phyloP scores from a whole-genome alignment of 2,797 vertebrate genomes.

The Labroides dimidiatus region DNA sequence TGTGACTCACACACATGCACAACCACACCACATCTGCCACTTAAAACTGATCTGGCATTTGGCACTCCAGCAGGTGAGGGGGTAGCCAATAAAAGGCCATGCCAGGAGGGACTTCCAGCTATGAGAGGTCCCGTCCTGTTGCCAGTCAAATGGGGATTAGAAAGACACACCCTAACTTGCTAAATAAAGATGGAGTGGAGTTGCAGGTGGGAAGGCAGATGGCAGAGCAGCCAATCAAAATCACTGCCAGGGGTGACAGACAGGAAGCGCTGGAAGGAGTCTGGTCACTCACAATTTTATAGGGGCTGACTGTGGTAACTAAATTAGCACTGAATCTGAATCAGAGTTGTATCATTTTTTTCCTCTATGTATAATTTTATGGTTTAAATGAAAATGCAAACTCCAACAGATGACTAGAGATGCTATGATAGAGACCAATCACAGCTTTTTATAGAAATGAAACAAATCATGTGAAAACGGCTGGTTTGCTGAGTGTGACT shows the following conservation, averaged over 20 bases:
- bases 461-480: too few relatives aligned
- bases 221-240: constrained; percentile 75
- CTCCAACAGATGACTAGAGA: too few relatives aligned
- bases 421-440: too few relatives aligned
- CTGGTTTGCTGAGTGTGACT: too few relatives aligned
- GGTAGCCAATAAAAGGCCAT: constrained; percentile 70
- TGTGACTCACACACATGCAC: constrained; percentile 52
- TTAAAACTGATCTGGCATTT: constrained; percentile 72
- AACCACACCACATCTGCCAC: constrained; percentile 64
- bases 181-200: constrained; percentile 73
- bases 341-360: too few relatives aligned
- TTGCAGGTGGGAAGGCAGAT: constrained; percentile 76
- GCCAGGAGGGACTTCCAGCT: constrained; percentile 75
- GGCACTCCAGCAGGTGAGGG: constrained; percentile 58
- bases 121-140: constrained; percentile 80
- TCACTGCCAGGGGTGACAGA: constrained; percentile 79
- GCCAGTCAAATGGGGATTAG: constrained; percentile 86
- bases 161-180: constrained; percentile 74
- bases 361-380: too few relatives aligned
- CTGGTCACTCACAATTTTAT: constrained; percentile 37
- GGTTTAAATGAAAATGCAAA: too few relatives aligned
- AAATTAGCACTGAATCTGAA: neutral
- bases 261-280: constrained; percentile 65
- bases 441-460: too few relatives aligned
- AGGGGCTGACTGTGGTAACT: neutral